These are phyloP conservation scores for Aramus guarauna DNA, from an alignment of 2,113 vertebrate species.

Conservation along the genomic window DNA sequence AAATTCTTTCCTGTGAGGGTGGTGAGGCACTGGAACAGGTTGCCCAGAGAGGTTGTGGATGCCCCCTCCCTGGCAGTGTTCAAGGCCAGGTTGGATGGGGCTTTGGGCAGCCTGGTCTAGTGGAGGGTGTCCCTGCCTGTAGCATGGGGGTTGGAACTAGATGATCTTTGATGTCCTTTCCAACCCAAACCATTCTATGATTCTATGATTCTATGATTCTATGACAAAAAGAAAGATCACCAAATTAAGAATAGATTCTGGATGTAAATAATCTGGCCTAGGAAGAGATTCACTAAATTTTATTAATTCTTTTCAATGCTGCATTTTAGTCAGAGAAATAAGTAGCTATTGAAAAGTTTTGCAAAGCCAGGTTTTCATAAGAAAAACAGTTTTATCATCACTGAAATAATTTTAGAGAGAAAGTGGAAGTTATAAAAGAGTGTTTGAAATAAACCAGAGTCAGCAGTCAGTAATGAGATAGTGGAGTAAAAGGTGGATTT, in stretches of 20 bases:
- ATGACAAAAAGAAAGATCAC: not conserved
- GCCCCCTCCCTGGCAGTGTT: too few species aligned
- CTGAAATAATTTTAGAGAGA: not conserved
- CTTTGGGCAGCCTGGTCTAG: too few species aligned
- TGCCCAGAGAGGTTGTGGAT: too few species aligned
- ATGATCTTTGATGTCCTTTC: too few species aligned
- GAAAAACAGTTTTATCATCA: not conserved
- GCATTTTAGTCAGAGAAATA: not conserved
- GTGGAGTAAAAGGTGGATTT: not conserved
- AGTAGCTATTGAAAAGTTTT: not conserved
- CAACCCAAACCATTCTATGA: too few species aligned
- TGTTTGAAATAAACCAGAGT: not conserved
- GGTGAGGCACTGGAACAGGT: too few species aligned
- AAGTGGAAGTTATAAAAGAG: not conserved
- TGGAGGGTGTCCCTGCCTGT: too few species aligned
- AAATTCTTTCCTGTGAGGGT: too few species aligned
- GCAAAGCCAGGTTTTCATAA: not conserved
- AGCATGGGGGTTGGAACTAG: too few species aligned
- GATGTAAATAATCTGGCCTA: too few species aligned
- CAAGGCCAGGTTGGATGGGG: too few species aligned
- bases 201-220: too few species aligned
- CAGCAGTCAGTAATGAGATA: not conserved
- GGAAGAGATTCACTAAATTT: not conserved
- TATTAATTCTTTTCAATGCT: not conserved
- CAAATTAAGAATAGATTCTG: not conserved